Evolutionary conservation across 2,888 invertebrate species (phyloP), one percentile per base, ranked within the genome.

Genomic region (Bhutanitis thaidina): DNA sequence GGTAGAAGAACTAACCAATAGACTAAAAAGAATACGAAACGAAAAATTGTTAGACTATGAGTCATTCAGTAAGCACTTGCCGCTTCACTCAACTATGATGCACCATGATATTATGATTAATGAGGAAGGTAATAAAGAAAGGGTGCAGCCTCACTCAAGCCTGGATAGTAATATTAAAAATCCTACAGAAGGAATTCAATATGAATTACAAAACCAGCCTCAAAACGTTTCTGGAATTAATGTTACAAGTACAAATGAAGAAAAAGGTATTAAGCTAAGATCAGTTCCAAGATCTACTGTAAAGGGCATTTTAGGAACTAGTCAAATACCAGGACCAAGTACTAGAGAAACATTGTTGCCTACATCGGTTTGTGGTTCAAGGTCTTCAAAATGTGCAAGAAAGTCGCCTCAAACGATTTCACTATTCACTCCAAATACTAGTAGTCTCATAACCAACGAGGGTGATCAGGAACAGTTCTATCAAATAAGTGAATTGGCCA

Each of bases 1-100:
- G 69, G 64, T 70, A 0, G 65, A 71, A 3, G 55, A 70, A 54
- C 54, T 74, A 1, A 45, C 56, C 14, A 56, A 61, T 34, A 64
- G 64, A 53, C 30, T 73, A 10, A 64, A 60, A n/a, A 63, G 56
- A 14, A 61, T 53, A 49, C 53, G 49, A 20, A 16, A 51, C 29
- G 52, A 58, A 7, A 47, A 54, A 9, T 29, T 34, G 7, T 38
- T 54, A 16, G 50, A 49, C 0, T 70, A 64, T 27, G 49, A 56
- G 3, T 32, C 49, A 3, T 71, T 70, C 55, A 56, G 54, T 30
- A 54, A 58, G 29, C 54, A 57, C 2, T 56, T 56, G 3, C 70
- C 65, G 1, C 3, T 56, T 5, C 55, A 57, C 43, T 70, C 52
- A 13, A 47, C 46, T 12, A 14, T 46, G 14, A 14, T 38, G 15